Conservation (phyloP, 2,113 vertebrate genomes). For the Zosterops pallidus region DNA sequence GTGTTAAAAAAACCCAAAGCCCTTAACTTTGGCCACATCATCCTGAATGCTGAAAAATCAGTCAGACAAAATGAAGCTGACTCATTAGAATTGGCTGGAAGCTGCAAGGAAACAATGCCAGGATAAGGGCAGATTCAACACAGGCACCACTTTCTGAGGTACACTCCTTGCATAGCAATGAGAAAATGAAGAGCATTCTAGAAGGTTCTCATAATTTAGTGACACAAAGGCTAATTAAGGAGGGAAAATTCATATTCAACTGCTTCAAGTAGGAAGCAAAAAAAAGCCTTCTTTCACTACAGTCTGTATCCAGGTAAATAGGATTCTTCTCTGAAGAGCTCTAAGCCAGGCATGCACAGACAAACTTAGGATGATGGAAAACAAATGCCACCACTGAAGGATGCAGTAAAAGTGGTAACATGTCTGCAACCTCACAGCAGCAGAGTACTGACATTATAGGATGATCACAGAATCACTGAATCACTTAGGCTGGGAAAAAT, state of each 20-base stretch:
- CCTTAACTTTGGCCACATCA: neutral
- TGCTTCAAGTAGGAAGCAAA: neutral
- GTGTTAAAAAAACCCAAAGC: neutral
- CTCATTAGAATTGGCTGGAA: neutral
- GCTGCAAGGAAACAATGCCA: neutral
- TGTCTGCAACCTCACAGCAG: neutral
- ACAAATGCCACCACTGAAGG: neutral
- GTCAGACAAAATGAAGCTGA: neutral
- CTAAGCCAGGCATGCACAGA: neutral
- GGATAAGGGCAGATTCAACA: neutral
- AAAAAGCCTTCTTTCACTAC: neutral
- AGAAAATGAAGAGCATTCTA: neutral
- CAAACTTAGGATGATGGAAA: neutral
- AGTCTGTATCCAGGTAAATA: neutral
- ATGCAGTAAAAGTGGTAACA: accelerated
- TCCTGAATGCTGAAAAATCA: neutral
- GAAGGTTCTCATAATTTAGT: neutral
- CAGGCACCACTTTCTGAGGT: neutral
- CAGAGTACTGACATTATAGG: neutral
- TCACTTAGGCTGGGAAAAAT: neutral
- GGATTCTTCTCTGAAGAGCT: neutral
- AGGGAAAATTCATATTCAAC: neutral
- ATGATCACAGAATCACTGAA: neutral
- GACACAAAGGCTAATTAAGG: neutral
- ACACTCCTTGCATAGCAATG: neutral